Evolutionary conservation across 2,888 invertebrate species (phyloP), one percentile per base, ranked within the genome.

Genomic region (Erebia palarica): DNA sequence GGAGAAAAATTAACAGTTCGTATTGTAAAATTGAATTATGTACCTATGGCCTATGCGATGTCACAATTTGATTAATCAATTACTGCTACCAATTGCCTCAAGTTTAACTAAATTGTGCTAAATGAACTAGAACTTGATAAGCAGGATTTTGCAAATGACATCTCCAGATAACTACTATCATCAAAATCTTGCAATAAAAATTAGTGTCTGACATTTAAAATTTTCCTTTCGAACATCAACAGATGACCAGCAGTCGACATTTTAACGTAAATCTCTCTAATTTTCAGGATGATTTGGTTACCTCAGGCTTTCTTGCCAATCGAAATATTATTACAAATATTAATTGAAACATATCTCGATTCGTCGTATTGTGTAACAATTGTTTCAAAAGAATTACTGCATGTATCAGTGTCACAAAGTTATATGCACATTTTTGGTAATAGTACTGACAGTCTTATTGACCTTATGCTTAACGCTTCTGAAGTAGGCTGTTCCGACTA

Each of bases 401-500:
- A 80, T 36, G 77, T 87, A 18, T 73, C 73, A 36, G 71, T 80
- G 10, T 73, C 83, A 44, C 73, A 75, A 27, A 81, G 77, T 72
- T 86, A 84, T 70, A 83, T 83, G 16, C 80, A 79, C 67, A 79
- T 91, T 27, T 70, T 74, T 49, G 81, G 81, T 4, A 81, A 83
- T 71, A 76, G 78, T 3, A 79, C 76, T 55, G 77, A 80, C 44
- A 76, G 78, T 70, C 75, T 91, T 0, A 75, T 79, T 10, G 67
- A 81, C 11, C 81, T 84, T 64, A 77, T 92, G 73, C 70, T 89
- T 1, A 74, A 82, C 36, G 84, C 86, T 1, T 89, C 90, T 1
- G 93, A 93, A 82, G 86, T 83, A 59, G 94, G 93, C 13, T 94
- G 94, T 79, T 91, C 92, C 13, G 93, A 92, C 81, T 93, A 91